These are phyloP conservation scores for Erythrolamprus reginae DNA, from an alignment of 2,113 vertebrate genomes.

Conservation along the genomic window DNA sequence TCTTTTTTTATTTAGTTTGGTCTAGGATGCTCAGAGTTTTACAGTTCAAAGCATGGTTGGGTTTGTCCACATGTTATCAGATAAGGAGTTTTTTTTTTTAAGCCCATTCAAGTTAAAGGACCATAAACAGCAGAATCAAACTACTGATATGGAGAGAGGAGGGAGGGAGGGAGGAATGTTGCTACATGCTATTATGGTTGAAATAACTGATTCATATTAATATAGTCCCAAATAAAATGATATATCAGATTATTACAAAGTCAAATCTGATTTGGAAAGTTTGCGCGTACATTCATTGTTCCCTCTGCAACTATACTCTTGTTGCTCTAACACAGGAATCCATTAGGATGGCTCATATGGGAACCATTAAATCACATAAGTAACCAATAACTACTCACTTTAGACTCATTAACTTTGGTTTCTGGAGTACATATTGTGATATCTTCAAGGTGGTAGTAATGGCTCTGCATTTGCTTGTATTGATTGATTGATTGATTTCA, in stretches of 20 bases:
- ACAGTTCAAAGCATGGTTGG: neutral
- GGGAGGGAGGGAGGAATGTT: too few relatives aligned
- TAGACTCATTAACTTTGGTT: slow-evolving; percentile 37
- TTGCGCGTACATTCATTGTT: neutral
- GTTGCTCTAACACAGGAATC: neutral
- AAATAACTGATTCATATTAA: neutral
- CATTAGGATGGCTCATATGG: slow-evolving; percentile 7
- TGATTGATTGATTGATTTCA: neutral
- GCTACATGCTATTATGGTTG: too few relatives aligned
- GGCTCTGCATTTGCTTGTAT: neutral
- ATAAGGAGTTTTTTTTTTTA: too few relatives aligned
- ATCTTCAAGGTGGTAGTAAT: slow-evolving; percentile 37
- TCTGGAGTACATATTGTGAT: slow-evolving; percentile 27
- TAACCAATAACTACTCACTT: slow-evolving; percentile 29
- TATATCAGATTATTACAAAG: neutral
- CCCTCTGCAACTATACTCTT: neutral
- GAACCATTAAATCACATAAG: slow-evolving; percentile 28
- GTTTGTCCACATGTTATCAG: neutral
- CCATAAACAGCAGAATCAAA: neutral
- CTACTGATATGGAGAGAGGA: neutral
- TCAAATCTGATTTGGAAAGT: neutral
- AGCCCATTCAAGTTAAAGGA: neutral
- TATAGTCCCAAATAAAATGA: neutral
- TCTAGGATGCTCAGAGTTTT: neutral
- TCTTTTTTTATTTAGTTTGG: neutral